Conservation (phyloP, 1,140 invertebrate species). For the Ceratoteleas bidentatus region DNA sequence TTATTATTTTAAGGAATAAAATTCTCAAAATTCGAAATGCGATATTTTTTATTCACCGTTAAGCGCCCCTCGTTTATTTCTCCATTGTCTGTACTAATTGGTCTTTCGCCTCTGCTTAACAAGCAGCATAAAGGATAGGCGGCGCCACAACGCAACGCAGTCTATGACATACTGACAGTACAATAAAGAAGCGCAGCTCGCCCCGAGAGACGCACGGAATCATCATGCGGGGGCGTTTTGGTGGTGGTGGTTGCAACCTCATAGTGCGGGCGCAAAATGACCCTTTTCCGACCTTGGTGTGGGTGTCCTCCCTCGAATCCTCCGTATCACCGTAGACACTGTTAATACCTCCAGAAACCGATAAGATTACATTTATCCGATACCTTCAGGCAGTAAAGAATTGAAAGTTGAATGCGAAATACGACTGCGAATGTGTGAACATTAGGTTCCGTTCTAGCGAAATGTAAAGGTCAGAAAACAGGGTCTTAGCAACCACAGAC, state of each 20-base stretch:
- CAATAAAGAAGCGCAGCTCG: constrained; percentile 65
- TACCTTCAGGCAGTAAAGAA: too few species aligned
- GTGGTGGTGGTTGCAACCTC: constrained; percentile 47
- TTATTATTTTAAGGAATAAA: too few species aligned
- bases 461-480: too few species aligned
- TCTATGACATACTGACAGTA: constrained; percentile 71
- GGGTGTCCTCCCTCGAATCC: constrained; percentile 43
- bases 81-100: too few species aligned
- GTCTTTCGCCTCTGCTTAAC: constrained; percentile 80
- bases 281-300: constrained; percentile 35
- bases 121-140: constrained; percentile 80
- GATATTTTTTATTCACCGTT: too few species aligned
- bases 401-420: too few species aligned
- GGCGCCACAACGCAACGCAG: constrained; percentile 74
- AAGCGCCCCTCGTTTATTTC: too few species aligned
- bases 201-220: constrained; percentile 30
- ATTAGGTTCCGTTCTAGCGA: too few species aligned
- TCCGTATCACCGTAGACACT: constrained; percentile 41
- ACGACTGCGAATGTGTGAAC: too few species aligned
- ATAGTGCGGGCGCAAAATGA: constrained; percentile 39
- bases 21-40: too few species aligned
- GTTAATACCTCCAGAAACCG: not conserved
- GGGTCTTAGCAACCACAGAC: too few species aligned
- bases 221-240: constrained; percentile 38
- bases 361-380: too few species aligned